Base-by-base conservation (phyloP, 2,797 vertebrate species). In the Danio albolineatus region DNA sequence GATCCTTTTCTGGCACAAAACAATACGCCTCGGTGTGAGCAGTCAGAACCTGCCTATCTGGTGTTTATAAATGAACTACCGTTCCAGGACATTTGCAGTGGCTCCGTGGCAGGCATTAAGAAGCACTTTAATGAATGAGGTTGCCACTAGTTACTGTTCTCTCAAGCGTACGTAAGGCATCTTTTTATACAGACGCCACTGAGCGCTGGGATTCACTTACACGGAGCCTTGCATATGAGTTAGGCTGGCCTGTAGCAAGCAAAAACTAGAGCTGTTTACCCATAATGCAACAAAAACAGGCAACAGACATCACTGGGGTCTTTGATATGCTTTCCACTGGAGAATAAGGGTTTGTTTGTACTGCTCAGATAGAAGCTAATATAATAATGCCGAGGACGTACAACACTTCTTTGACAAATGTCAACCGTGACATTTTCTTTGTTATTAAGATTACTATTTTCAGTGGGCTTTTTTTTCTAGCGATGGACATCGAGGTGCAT, bases 61-160 rank as follows among this genome's bases (percentile, higher is more conserved):
- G 59, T 83, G 78, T 86, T 83, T 79, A 83, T 75, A 82, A 84
- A 82, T 82, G 78, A 84, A 89, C 83, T 89, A 87, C 88, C 91
- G 92, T 93, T 93, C 91, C 92, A 90, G 89, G 89, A 92, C 92
- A 93, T 94, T 94, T 91, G 89, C 82, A 81, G 85, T 88, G 89
- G 85, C 89, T 92, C 88, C 84, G 88, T 91, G 91, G 79, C 83
- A 89, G 89, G 90, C 90, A 88, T 91, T 87, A 91, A 91, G 90
- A 87, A 87, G 82, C 81, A 86, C 87, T 91, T 91, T 93, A 92
- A 92, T 92, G 90, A 92, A 92, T 87, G 88, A 91, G 90, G 92
- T 93, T 93, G 91, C 92, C 88, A 90, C 90, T 94, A 93, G 93
- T 93, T 91, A 93, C 92, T 91, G 91, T 88, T 92, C 90, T 89